These are phyloP conservation scores for Drosophila nasuta DNA, from an alignment of 1,140 invertebrate species.

Conservation along the genomic window DNA sequence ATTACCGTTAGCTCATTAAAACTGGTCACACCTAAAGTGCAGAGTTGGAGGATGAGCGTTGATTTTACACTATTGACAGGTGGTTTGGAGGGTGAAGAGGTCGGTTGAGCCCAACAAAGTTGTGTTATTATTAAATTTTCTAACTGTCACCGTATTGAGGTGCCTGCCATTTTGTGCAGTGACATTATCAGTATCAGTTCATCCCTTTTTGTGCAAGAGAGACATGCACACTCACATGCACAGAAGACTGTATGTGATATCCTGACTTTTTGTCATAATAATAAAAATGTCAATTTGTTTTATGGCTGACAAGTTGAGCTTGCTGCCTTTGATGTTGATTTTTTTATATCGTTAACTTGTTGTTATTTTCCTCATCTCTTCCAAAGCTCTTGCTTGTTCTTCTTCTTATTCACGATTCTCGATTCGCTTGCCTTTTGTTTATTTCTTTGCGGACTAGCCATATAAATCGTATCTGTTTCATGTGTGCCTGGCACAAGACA, in stretches of 20 bases:
- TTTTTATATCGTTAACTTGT: constrained; percentile 67
- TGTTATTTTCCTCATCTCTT: constrained; percentile 23
- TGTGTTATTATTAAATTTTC: constrained; percentile 33
- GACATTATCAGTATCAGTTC: constrained; percentile 66
- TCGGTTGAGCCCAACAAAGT: constrained; percentile 11
- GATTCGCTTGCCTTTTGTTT: constrained; percentile 25
- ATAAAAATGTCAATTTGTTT: constrained; percentile 83
- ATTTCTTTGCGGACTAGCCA: constrained; percentile 20
- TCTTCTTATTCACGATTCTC: not conserved
- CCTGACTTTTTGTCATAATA: constrained; percentile 81
- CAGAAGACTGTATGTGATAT: constrained; percentile 54
- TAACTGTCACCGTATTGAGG: constrained; percentile 30
- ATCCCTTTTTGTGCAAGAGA: constrained; percentile 38
- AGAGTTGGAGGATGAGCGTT: not conserved
- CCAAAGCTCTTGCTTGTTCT: not conserved
- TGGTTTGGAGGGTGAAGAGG: not conserved
- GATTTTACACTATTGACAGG: constrained; percentile 7
- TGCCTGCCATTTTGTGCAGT: constrained; percentile 12
- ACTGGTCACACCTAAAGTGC: constrained; percentile 20
- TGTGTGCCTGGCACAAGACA: constrained; percentile 43
- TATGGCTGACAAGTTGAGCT: constrained; percentile 79
- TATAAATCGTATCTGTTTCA: constrained; percentile 44
- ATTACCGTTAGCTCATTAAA: constrained; percentile 64
- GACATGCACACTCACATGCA: not conserved
- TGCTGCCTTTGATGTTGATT: constrained; percentile 72